A percentile compares a stretch with the other conserved stretches of the same genome.
Conservation (phyloP, 2,888 invertebrate genomes). For the Lasioglossum villosulum region DNA sequence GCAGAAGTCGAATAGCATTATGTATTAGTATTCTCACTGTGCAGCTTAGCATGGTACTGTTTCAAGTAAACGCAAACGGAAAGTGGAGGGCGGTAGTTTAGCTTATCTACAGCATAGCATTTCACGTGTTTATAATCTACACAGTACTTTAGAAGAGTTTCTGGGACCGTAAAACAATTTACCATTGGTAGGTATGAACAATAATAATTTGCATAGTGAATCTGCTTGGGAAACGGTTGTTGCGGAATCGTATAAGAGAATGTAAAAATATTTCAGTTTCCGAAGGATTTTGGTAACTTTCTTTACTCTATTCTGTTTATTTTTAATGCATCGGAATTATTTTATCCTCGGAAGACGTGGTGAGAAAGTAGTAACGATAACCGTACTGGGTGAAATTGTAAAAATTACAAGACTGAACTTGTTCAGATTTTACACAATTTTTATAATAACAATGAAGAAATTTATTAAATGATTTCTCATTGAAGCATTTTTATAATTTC, state of each 20-base stretch:
- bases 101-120: not conserved
- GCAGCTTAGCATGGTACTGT: not conserved
- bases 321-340: too few species aligned
- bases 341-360: too few species aligned
- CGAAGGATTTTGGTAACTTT: not conserved
- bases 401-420: too few species aligned
- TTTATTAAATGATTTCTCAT: too few species aligned
- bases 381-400: too few species aligned
- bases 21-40: not conserved
- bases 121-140: constrained; percentile 1
- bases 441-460: too few species aligned
- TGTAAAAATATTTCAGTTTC: not conserved
- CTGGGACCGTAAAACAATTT: not conserved
- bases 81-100: not conserved
- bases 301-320: too few species aligned
- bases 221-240: not conserved
- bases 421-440: too few species aligned
- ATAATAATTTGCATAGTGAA: not conserved
- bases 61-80: not conserved
- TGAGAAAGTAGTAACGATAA: too few species aligned
- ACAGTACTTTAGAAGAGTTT: not conserved
- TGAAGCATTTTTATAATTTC: too few species aligned
- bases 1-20: not conserved
- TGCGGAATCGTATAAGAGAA: not conserved
- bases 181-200: not conserved